A percentile compares a stretch with the other conserved stretches of the same genome.
These are phyloP conservation scores for Macrosiphum euphorbiae DNA, from an alignment of 2,888 invertebrate genomes.

Conservation along the genomic window DNA sequence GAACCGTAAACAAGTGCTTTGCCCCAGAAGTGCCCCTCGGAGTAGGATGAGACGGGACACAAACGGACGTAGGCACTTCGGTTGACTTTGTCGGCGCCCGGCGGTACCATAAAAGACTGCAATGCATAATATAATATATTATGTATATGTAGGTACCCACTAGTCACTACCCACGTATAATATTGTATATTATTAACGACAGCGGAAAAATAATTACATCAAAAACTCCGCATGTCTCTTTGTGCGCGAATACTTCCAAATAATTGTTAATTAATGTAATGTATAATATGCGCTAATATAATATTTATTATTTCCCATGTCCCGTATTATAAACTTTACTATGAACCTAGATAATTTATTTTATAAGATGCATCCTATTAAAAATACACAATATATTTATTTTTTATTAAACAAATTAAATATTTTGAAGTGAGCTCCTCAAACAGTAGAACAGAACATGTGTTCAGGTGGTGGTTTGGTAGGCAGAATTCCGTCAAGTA, in stretches of 20 bases:
- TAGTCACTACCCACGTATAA: background rate
- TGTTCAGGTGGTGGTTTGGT: too few species aligned
- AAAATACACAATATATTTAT: too few species aligned
- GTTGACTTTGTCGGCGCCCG: conserved; percentile 13
- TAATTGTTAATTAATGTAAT: conserved; percentile 17
- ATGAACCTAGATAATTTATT: background rate
- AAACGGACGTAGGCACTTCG: conserved; percentile 7
- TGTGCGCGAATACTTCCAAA: background rate
- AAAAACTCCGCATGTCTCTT: conserved; percentile 1
- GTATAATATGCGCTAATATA: background rate
- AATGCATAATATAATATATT: background rate
- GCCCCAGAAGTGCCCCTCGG: conserved; percentile 28
- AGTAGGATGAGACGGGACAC: conserved; percentile 2
- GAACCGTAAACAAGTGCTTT: conserved; percentile 38
- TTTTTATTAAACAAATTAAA: too few species aligned
- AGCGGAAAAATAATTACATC: conserved; percentile 15
- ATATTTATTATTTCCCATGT: background rate
- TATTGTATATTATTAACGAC: background rate
- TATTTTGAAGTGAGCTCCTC: too few species aligned
- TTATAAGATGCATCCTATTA: too few species aligned
- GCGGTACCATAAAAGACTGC: conserved; percentile 18
- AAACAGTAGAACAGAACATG: too few species aligned
- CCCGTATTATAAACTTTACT: background rate
- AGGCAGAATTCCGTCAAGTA: too few species aligned
- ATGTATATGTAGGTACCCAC: background rate